Evolutionary conservation across 2,113 vertebrate genomes (phyloP).

Genomic region (Strix uralensis): DNA sequence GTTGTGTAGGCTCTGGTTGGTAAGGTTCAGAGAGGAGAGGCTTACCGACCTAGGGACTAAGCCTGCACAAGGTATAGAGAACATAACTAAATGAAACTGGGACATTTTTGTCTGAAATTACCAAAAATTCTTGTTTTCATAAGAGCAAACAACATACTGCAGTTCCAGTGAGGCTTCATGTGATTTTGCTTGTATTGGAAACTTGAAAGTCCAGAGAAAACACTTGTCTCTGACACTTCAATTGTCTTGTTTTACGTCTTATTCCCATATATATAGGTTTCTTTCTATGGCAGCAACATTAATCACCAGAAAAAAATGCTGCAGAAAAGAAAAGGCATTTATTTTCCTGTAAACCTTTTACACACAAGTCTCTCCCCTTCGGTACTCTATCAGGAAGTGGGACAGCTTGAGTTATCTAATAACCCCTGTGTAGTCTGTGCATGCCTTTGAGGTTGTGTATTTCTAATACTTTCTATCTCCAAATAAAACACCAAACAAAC

Average conservation of each 20-base stretch:
- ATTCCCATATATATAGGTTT: neutral
- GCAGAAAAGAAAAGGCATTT: neutral
- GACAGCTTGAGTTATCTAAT: neutral
- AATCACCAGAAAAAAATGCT: neutral
- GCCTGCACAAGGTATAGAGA: neutral
- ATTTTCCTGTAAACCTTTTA: conserved; percentile 2
- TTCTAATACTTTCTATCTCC: neutral
- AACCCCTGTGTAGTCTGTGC: neutral
- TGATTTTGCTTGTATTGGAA: neutral
- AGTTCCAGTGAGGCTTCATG: neutral
- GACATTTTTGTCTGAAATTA: neutral
- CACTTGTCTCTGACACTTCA: neutral
- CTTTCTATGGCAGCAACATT: neutral
- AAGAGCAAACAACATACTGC: neutral
- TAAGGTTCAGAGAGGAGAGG: neutral
- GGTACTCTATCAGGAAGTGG: neutral
- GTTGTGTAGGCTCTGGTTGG: neutral
- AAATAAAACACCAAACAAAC: conserved; percentile 10
- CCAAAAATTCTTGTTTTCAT: neutral
- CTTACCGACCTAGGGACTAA: neutral
- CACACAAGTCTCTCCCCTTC: neutral
- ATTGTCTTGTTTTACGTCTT: neutral
- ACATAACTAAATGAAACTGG: neutral
- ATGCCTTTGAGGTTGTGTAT: neutral
- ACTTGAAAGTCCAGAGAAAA: neutral